Evolutionary conservation across 35 echinoderm and acorn worm genomes (phyloP).

Genomic region (Amphiura filiformis): DNA sequence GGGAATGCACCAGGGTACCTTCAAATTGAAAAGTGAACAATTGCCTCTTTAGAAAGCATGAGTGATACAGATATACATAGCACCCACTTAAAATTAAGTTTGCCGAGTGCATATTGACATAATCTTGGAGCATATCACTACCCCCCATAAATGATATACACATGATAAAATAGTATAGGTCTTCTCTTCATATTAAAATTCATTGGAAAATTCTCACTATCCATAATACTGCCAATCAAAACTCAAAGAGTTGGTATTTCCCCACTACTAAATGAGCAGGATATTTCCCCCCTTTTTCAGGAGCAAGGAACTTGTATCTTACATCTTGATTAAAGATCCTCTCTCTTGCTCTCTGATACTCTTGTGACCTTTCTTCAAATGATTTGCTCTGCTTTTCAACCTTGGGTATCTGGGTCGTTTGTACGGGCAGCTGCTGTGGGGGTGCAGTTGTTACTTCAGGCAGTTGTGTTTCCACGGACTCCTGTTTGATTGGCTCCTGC

Average conservation of each 20-base stretch:
- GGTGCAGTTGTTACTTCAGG: neutral
- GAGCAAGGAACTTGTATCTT: slow-evolving; percentile 2
- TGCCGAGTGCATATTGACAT: too few relatives aligned
- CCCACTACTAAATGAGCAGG: too few relatives aligned
- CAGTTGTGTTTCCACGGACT: neutral
- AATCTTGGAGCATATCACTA: too few relatives aligned
- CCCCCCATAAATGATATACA: too few relatives aligned
- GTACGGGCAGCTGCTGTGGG: neutral
- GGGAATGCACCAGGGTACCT: too few relatives aligned
- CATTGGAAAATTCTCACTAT: neutral
- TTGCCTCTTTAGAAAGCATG: too few relatives aligned
- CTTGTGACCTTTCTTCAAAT: slow-evolving; percentile 90
- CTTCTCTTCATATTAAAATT: too few relatives aligned
- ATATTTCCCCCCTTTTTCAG: neutral
- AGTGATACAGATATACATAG: too few relatives aligned
- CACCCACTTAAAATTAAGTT: too few relatives aligned
- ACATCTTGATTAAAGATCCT: slow-evolving; percentile 94
- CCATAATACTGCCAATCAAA: neutral
- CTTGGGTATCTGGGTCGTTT: slow-evolving; percentile 20
- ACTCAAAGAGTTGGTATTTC: too few relatives aligned
- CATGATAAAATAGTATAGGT: too few relatives aligned
- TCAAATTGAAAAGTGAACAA: too few relatives aligned
- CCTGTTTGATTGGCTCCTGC: neutral
- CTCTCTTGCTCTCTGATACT: slow-evolving; percentile 78
- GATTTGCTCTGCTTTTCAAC: slow-evolving; percentile 95